Base-by-base conservation (phyloP, 2,113 vertebrate species). In the Oncorhynchus kisutch region DNA sequence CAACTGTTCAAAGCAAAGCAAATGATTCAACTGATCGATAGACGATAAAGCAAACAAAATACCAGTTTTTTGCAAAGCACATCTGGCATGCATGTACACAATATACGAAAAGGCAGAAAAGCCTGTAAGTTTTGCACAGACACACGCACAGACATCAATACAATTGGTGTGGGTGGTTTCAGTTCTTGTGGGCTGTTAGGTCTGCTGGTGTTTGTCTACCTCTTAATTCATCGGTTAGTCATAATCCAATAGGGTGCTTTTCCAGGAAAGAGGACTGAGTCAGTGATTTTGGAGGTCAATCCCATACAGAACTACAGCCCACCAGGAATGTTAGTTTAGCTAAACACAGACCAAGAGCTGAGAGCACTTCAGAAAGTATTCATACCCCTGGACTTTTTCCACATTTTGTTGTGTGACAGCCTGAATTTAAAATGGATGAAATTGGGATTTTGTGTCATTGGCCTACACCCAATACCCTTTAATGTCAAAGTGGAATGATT, bases 61-160 rank as follows among this genome's bases (percentile, higher is more conserved):
- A 79, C 72, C 29, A 22, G 70, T 78, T 72, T 83, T 54, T 49
- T 8, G 76, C 13, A 79, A 84, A 87, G 82, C 81, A 85, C 27
- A 54, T 71, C 71, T 57, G 72, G 71, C 91, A 93, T 93, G 91
- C 89, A 88, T 75, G 74, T 27, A 83, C 81, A 85, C 67, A 66
- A 65, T 71, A 72, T 31, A 83, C 80, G 86, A 64, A 66, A 65
- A 73, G 69, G 71, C 31, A 72, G 51, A 71, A 45, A 73, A 76
- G 59, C 77, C 70, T 25, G n/a, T 69, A 75, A 51, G 74, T 65
- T 39, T 81, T 22, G 25, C 18, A 68, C 31, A 39, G 13, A 67
- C n/a, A 62, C n/a, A 51, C 62, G 8, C 60, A 29, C 72, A 27
- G 59, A 49, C 72, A 54, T 54, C 59, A 39, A 78, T 77, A 76